phyloP scores from a whole-genome alignment of 2,888 invertebrate species.

The Parnassius orleans region DNA sequence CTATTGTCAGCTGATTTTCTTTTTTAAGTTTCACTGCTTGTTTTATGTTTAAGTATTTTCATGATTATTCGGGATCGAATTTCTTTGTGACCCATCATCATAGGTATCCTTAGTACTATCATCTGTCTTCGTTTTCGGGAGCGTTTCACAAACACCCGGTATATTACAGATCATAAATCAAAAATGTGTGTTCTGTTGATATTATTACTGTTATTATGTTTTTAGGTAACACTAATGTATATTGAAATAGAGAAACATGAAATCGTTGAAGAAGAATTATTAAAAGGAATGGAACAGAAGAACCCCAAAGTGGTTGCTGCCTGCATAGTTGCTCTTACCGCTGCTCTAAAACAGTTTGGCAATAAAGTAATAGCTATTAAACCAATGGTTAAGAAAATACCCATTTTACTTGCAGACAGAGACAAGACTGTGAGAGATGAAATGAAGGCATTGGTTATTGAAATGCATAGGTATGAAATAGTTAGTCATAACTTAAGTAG shows the following conservation, averaged over 20 bases:
- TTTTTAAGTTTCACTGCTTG: too few species aligned
- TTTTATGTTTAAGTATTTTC: too few species aligned
- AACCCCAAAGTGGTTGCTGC: constrained; percentile 97
- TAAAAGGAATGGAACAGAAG: constrained; percentile 97
- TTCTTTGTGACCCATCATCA: too few species aligned
- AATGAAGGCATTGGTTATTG: constrained; percentile 93
- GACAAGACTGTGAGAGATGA: constrained; percentile 96
- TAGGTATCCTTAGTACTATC: too few species aligned
- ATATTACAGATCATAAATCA: too few species aligned
- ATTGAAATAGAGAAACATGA: constrained; percentile 98
- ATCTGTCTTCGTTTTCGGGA: too few species aligned
- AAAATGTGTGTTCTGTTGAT: neutral
- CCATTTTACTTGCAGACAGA: constrained; percentile 91
- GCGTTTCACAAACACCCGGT: too few species aligned
- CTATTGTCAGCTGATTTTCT: too few species aligned
- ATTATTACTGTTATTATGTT: constrained; percentile 32
- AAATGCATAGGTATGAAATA: constrained; percentile 87
- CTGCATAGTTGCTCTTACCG: constrained; percentile 87
- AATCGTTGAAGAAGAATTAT: constrained; percentile 91
- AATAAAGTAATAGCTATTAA: constrained; percentile 94
- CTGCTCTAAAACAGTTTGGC: constrained; percentile 93
- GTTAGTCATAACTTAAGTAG: too few species aligned
- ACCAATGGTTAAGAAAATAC: constrained; percentile 92
- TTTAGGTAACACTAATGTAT: constrained; percentile 94
- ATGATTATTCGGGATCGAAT: too few species aligned